Conservation (phyloP, 2,797 vertebrate genomes). For the Thalassophryne amazonica region DNA sequence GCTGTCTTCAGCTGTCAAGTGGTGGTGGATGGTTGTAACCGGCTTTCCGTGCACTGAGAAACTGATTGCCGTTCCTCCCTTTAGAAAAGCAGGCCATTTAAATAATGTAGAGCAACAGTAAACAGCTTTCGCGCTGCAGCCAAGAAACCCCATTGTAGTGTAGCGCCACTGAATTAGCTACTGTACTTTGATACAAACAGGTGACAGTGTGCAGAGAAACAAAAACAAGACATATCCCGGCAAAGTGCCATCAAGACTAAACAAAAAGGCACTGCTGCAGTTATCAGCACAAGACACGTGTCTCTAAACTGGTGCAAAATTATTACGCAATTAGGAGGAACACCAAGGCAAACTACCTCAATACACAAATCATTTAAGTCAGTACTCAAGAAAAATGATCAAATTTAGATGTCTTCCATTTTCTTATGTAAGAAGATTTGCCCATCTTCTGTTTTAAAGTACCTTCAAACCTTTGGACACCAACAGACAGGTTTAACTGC, state of each 20-base stretch:
- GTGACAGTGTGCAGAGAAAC: conserved; percentile 31
- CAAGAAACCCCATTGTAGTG: conserved; percentile 51
- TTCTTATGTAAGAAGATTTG: too few species aligned
- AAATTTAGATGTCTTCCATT: too few species aligned
- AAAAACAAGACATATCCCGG: conserved; percentile 27
- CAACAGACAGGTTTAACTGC: too few species aligned
- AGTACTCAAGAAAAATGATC: too few species aligned
- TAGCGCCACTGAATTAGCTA: conserved; percentile 55
- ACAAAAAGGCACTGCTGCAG: conserved; percentile 26
- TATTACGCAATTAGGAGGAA: too few species aligned
- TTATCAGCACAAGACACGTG: too few species aligned
- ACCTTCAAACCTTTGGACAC: too few species aligned
- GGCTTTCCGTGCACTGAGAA: conserved; percentile 72
- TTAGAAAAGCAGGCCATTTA: conserved; percentile 65
- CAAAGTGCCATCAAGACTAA: conserved; percentile 21
- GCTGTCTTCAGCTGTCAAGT: conserved; percentile 79
- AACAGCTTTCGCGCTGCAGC: conserved; percentile 67
- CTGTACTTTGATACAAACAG: conserved; percentile 57
- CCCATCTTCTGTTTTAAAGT: too few species aligned
- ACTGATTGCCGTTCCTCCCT: conserved; percentile 65
- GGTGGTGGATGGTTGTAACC: conserved; percentile 73
- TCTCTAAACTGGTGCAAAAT: too few species aligned
- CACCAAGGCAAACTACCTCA: too few species aligned
- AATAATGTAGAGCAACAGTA: conserved; percentile 73
- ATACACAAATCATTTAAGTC: too few species aligned